Base-by-base conservation (phyloP, 2,113 vertebrate species). In the Eulemur rufifrons region DNA sequence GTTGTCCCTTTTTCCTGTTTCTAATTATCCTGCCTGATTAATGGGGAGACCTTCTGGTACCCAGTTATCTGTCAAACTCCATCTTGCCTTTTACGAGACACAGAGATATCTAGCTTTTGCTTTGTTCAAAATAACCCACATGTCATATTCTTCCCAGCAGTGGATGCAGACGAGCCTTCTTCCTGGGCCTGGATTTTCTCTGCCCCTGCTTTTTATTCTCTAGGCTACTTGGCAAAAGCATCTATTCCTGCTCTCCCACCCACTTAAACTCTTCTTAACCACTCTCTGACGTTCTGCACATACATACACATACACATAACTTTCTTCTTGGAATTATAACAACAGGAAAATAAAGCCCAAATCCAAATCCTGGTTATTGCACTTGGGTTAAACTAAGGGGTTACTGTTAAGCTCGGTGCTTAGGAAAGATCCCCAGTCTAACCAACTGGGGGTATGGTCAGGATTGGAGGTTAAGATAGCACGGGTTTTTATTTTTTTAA, bases 21-120 rank as follows among this genome's bases (percentile, higher is more conserved):
- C 47, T 84, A 27, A 86, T 78, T 89, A 86, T 7, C 5, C 23
- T 71, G 14, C n/a, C 34, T 29, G 5, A 23, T 64, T 80, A 64
- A 83, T 80, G 66, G 54, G 50, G 66, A 90, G 52, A 18, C n/a
- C n/a, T 80, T 87, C 59, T 56, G 61, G 54, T 82, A 83, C 29
- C 32, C 34, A 73, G 39, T 0, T 63, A 50, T 56, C 29, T 52
- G 42, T 80, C 5, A 56, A 42, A 12, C 25, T 2, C 5, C 0
- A 3, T 1, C 0, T 17, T 39, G 20, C 14, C 3, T 76, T 81
- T 7, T 9, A 14, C 1, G 54, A 64, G 34, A 52, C 42, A 81
- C 15, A 85, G 83, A 45, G 50, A 23, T 89, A n/a, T 78, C 39
- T 45, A 42, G 34, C 20, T 1, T 34, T 84, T 84, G 23, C 29